Conservation (phyloP, 2,888 invertebrate genomes). For the Oscheius sp. region DNA sequence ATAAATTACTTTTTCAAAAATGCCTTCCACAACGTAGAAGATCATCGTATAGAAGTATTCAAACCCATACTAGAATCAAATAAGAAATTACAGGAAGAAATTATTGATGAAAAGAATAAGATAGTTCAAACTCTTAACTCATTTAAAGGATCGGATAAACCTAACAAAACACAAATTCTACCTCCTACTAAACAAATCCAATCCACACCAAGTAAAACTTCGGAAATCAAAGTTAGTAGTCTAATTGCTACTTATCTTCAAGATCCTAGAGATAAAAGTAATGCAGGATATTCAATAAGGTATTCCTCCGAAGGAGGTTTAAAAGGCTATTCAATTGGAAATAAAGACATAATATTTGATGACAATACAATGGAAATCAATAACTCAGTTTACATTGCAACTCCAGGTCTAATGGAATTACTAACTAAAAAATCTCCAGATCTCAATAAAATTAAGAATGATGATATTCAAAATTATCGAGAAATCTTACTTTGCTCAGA, state of each 20-base stretch:
- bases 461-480: constrained; percentile 44
- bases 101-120: constrained; percentile 54
- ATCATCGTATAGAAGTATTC: constrained; percentile 50
- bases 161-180: too few relatives aligned
- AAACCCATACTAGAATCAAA: constrained; percentile 55
- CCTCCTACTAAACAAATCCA: too few relatives aligned
- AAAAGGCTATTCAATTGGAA: constrained; percentile 45
- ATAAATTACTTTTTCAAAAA: constrained; percentile 20
- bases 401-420: constrained; percentile 49
- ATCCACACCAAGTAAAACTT: too few relatives aligned
- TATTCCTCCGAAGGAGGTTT: constrained; percentile 21
- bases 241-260: constrained; percentile 50
- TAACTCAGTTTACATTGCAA: constrained; percentile 35
- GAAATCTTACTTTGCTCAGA: constrained; percentile 48
- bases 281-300: constrained; percentile 50
- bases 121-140: constrained; percentile 50
- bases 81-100: constrained; percentile 51
- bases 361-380: constrained; percentile 43
- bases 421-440: constrained; percentile 50
- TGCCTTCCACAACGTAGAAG: constrained; percentile 45
- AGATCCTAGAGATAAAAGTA: constrained; percentile 48
- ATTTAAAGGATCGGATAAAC: constrained; percentile 27
- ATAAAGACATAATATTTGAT: constrained; percentile 45
- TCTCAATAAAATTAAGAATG: constrained; percentile 16
- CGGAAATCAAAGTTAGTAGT: too few relatives aligned